Percentiles rank a stretch among this genome's conserved stretches.
These are phyloP conservation scores for Stomatorhinus walkeri DNA, from an alignment of 2,797 vertebrate genomes.

Conservation along the genomic window DNA sequence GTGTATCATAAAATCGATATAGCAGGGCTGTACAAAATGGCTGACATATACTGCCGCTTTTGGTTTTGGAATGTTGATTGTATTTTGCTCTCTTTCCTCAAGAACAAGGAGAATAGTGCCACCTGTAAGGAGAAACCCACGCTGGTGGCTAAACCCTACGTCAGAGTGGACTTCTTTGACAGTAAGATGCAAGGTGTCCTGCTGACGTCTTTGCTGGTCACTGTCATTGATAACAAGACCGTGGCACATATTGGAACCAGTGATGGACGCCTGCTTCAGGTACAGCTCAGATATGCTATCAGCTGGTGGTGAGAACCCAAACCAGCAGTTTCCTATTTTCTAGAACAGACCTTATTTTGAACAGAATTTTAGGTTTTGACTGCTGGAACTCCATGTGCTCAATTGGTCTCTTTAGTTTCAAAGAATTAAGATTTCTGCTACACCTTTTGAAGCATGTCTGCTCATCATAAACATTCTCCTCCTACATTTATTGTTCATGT, in stretches of 20 bases:
- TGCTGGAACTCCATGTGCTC: not conserved
- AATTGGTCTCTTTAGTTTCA: not conserved
- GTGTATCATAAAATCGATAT: not conserved
- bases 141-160: constrained; percentile 54
- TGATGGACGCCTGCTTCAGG: constrained; percentile 81
- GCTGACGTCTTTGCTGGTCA: constrained; percentile 78
- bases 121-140: constrained; percentile 73
- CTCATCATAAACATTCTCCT: not conserved
- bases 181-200: constrained; percentile 64
- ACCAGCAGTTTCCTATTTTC: not conserved
- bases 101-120: constrained; percentile 51
- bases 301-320: not conserved
- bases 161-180: constrained; percentile 79
- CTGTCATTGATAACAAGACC: constrained; percentile 59
- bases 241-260: constrained; percentile 85
- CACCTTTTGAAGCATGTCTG: not conserved
- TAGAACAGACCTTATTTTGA: not conserved
- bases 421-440: not conserved
- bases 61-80: not conserved
- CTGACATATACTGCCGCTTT: not conserved
- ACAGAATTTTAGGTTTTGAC: not conserved
- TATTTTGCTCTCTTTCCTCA: constrained; percentile 17
- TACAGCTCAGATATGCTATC: constrained; percentile 32
- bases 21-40: not conserved
- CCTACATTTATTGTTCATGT: not conserved